A percentile compares a stretch with the other conserved stretches of the same genome.
Conservation (phyloP, 2,888 invertebrate genomes). For the Drosophila macrospina region DNA sequence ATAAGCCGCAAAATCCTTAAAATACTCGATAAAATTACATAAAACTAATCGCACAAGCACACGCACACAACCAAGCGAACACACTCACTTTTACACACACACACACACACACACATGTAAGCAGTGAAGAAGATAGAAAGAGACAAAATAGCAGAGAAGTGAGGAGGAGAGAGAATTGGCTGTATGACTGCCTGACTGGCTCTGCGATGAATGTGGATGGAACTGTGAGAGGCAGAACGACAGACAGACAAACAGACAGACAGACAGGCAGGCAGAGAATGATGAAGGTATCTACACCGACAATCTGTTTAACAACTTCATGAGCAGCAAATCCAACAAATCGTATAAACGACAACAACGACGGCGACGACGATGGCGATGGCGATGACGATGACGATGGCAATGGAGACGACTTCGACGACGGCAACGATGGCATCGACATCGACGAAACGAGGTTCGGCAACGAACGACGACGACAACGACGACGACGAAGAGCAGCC, state of each 20-base stretch:
- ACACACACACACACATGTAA: slow-evolving; percentile 4
- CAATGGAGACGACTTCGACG: slow-evolving; percentile 32
- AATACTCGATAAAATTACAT: slow-evolving; percentile 84
- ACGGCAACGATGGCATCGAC: slow-evolving; percentile 13
- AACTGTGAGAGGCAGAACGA: slow-evolving; percentile 29
- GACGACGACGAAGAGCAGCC: slow-evolving; percentile 41
- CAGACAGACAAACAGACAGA: slow-evolving; percentile 41
- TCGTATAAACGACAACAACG: slow-evolving; percentile 80
- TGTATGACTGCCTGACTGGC: slow-evolving; percentile 44
- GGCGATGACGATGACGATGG: slow-evolving; percentile 18
- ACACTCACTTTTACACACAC: slow-evolving; percentile 26
- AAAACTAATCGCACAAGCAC: slow-evolving; percentile 83
- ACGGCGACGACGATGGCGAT: slow-evolving; percentile 35
- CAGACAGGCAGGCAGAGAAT: slow-evolving; percentile 51
- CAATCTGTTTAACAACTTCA: slow-evolving; percentile 84
- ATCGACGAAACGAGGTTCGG: slow-evolving; percentile 49
- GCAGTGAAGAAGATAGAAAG: slow-evolving; percentile 17
- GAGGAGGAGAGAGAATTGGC: slow-evolving; percentile 48
- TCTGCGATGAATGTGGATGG: slow-evolving; percentile 47
- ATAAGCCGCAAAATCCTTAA: slow-evolving; percentile 83
- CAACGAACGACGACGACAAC: slow-evolving; percentile 8
- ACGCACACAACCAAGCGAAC: slow-evolving; percentile 46
- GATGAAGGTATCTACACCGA: slow-evolving; percentile 84
- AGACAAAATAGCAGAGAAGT: slow-evolving; percentile 19
- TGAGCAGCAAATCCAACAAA: slow-evolving; percentile 84